Evolutionary conservation across 2,113 vertebrate species (phyloP).

Genomic region (Sigmodon hispidus): DNA sequence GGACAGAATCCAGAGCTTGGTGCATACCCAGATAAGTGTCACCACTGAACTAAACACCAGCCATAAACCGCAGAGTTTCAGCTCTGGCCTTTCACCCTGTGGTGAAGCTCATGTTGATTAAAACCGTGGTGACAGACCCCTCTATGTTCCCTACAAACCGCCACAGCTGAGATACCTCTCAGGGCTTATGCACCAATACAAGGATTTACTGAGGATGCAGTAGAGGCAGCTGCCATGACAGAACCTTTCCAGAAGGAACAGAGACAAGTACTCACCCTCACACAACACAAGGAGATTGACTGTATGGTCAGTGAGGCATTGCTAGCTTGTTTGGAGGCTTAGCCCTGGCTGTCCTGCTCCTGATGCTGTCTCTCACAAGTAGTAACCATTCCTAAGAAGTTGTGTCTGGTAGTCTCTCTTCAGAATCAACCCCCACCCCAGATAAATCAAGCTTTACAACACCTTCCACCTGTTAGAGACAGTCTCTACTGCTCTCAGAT

Average conservation of each 20-base stretch:
- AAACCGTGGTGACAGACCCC: not conserved
- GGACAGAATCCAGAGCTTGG: not conserved
- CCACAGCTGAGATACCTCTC: not conserved
- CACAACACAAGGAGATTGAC: not conserved
- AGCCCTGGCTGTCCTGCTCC: not conserved
- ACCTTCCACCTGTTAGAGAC: not conserved
- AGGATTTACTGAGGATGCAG: constrained; percentile 27
- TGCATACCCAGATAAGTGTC: not conserved
- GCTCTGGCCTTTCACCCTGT: not conserved
- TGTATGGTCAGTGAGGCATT: not conserved
- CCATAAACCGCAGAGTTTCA: not conserved
- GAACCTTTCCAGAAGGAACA: not conserved
- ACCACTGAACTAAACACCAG: not conserved
- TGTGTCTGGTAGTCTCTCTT: not conserved
- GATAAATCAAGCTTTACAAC: constrained; percentile 9
- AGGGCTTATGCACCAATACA: not conserved
- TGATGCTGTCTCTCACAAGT: not conserved
- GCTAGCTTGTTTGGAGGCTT: not conserved
- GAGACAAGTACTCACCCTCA: not conserved
- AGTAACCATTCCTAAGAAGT: not conserved
- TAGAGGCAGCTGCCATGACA: not conserved
- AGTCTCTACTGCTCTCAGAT: not conserved
- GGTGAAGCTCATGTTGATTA: not conserved
- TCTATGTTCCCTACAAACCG: not conserved
- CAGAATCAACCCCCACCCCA: not conserved